phyloP scores from a whole-genome alignment of 2,797 vertebrate species.

The Gila robusta region DNA sequence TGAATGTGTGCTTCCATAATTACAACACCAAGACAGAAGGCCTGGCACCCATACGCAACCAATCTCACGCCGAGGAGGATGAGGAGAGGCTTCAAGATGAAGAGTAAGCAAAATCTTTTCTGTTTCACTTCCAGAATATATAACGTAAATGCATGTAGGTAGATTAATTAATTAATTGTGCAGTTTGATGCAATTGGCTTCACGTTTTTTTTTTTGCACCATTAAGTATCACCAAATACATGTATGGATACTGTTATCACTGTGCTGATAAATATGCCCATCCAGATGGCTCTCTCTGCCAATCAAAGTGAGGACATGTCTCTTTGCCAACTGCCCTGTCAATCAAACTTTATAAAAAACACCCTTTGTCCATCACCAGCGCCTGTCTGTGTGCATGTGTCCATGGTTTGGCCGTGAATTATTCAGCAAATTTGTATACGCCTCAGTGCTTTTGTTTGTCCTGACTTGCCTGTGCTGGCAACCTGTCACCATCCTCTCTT shows the following conservation, averaged over 20 bases:
- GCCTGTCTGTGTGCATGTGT: conserved; percentile 37
- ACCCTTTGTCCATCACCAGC: conserved; percentile 43
- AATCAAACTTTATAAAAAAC: conserved; percentile 41
- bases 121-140: not conserved
- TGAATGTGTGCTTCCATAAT: conserved; percentile 95
- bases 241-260: not conserved
- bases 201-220: not conserved
- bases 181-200: not conserved
- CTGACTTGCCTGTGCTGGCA: conserved; percentile 62
- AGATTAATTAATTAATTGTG: not conserved
- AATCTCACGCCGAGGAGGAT: conserved; percentile 87
- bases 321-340: conserved; percentile 10
- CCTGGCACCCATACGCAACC: conserved; percentile 89
- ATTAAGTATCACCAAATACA: not conserved
- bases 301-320: conserved; percentile 28
- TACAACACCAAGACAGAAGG: conserved; percentile 94
- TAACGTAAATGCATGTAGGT: not conserved
- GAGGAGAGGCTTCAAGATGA: conserved; percentile 91
- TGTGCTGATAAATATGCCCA: not conserved
- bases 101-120: conserved; percentile 83
- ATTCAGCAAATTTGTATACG: conserved; percentile 69
- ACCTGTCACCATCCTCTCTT: conserved; percentile 57
- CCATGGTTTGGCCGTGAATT: conserved; percentile 67
- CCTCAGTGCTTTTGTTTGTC: conserved; percentile 64
- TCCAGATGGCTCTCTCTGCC: conserved; percentile 14